These are phyloP conservation scores for Globodera rostochiensis DNA, from an alignment of 1,140 invertebrate genomes.

Conservation along the genomic window DNA sequence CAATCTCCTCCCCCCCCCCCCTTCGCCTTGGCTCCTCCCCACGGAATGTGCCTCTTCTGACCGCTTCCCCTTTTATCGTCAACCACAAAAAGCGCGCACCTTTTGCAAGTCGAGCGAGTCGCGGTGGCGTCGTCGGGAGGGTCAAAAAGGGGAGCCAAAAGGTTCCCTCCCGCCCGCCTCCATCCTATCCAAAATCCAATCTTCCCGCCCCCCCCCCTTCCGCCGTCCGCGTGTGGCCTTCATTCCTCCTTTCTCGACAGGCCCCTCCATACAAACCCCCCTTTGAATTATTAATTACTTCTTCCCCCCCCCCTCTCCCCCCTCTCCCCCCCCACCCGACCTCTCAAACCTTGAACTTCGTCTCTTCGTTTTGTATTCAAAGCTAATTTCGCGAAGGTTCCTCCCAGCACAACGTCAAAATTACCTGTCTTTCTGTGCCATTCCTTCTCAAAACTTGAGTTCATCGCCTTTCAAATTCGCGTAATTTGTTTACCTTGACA, in stretches of 20 bases:
- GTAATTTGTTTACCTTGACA: slow-evolving; percentile 30
- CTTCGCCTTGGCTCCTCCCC: not conserved
- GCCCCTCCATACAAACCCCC: not conserved
- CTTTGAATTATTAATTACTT: not conserved
- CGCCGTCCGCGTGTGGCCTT: not conserved
- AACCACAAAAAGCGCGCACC: not conserved
- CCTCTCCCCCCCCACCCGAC: no score
- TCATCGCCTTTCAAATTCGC: not conserved
- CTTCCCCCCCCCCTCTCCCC: not conserved
- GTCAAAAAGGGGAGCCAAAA: not conserved
- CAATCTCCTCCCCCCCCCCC: not conserved
- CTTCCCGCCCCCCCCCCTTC: not conserved
- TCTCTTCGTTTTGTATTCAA: not conserved
- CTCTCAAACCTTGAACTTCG: not conserved
- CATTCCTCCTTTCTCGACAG: not conserved
- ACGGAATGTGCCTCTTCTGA: not conserved
- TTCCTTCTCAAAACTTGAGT: not conserved
- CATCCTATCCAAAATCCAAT: not conserved
- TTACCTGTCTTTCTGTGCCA: slow-evolving; percentile 12
- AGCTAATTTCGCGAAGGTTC: not conserved
- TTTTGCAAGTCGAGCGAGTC: not conserved
- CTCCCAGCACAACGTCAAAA: slow-evolving; percentile 14
- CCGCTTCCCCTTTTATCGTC: not conserved
- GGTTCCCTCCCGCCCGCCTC: not conserved
- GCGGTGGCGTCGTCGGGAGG: not conserved